These are phyloP conservation scores for Dusona sp. DNA, from an alignment of 2,888 invertebrate genomes.

Conservation along the genomic window DNA sequence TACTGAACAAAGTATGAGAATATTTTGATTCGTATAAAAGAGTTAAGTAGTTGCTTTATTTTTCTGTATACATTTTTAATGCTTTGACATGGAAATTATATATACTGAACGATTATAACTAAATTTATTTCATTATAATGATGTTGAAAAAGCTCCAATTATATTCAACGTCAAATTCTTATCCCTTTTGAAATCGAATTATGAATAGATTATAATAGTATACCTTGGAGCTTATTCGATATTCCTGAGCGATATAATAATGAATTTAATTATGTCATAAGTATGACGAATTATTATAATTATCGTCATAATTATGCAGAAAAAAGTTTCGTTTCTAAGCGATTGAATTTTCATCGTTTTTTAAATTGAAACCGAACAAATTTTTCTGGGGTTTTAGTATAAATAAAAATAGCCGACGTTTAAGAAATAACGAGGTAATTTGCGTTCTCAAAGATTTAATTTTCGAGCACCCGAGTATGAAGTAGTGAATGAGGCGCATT, in stretches of 20 bases:
- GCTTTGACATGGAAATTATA: not conserved
- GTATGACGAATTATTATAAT: too few relatives aligned
- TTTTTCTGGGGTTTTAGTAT: not conserved
- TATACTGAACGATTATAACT: not conserved
- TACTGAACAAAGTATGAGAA: not conserved
- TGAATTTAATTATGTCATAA: not conserved
- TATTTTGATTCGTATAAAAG: not conserved
- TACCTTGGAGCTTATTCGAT: too few relatives aligned
- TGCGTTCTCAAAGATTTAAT: slow-evolving; percentile 16
- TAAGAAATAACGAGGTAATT: slow-evolving; percentile 25
- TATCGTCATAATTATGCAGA: not conserved
- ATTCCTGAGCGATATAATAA: not conserved
- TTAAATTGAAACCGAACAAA: not conserved
- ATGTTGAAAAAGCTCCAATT: not conserved
- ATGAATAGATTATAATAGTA: too few relatives aligned
- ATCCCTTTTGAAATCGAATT: not conserved
- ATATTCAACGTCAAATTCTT: not conserved
- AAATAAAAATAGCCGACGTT: not conserved
- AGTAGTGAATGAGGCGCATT: slow-evolving; percentile 27
- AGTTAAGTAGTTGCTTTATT: not conserved
- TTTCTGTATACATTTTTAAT: not conserved
- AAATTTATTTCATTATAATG: not conserved
- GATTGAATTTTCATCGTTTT: not conserved
- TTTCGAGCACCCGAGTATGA: slow-evolving; percentile 24
- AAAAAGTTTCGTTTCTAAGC: not conserved